phyloP scores from a whole-genome alignment of 2,888 invertebrate species.

The Hymenopus coronatus region DNA sequence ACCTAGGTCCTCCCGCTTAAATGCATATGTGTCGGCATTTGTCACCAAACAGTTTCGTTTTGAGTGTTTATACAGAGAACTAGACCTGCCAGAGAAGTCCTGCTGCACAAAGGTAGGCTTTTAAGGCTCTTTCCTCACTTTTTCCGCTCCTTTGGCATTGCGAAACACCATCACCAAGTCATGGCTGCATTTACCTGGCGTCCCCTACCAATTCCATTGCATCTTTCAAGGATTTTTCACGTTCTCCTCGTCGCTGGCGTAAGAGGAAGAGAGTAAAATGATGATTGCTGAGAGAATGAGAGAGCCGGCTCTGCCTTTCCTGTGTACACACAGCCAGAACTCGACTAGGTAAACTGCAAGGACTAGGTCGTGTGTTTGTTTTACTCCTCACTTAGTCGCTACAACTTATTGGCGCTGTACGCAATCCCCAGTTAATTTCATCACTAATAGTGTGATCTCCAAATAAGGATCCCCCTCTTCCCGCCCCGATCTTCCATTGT shows the following conservation, averaged over 20 bases:
- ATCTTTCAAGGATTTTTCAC: not conserved
- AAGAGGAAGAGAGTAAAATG: not conserved
- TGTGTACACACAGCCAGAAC: not conserved
- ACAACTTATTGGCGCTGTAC: not conserved
- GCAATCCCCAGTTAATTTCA: not conserved
- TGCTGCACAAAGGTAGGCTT: not conserved
- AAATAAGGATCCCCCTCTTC: not conserved
- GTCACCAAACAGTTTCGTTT: no score
- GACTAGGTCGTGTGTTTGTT: not conserved
- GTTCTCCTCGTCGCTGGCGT: not conserved
- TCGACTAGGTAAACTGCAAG: not conserved
- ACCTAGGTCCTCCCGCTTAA: no score
- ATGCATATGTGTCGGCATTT: no score
- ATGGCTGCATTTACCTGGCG: not conserved
- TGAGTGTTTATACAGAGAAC: no score
- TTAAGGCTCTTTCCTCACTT: not conserved
- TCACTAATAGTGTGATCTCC: not conserved
- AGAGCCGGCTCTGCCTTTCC: not conserved
- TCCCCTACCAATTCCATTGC: not conserved
- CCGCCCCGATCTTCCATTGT: not conserved
- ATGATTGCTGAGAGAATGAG: not conserved
- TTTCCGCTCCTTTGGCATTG: not conserved
- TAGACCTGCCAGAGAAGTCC: no score
- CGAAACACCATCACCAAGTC: not conserved
- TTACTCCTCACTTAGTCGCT: not conserved